phyloP scores from a whole-genome alignment of 1,140 invertebrate genomes.

The Drosophila willistoni region DNA sequence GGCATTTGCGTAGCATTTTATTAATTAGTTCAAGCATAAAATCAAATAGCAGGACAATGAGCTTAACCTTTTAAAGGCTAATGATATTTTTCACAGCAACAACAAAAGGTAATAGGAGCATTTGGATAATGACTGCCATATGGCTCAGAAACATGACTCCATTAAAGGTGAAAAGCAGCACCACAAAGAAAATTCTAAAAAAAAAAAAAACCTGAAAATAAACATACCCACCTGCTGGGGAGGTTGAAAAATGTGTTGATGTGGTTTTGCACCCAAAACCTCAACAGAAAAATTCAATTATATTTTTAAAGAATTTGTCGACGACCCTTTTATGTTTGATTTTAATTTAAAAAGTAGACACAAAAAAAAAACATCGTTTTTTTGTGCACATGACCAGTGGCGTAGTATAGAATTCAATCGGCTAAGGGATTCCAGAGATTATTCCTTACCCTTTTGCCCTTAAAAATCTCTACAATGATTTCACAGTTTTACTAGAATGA shows the following conservation, averaged over 20 bases:
- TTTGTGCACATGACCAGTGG: neutral
- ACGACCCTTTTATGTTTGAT: constrained; percentile 25
- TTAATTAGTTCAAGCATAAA: constrained; percentile 63
- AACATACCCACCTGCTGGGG: constrained; percentile 38
- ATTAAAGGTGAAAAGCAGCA: constrained; percentile 54
- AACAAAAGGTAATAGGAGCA: neutral
- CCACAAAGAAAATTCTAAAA: constrained; percentile 22
- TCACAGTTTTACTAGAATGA: too few species aligned
- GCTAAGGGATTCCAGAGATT: neutral
- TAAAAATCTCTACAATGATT: too few species aligned
- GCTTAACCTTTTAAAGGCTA: constrained; percentile 49
- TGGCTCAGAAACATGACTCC: constrained; percentile 45
- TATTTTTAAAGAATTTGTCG: constrained; percentile 42
- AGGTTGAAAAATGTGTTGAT: constrained; percentile 26
- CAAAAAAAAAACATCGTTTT: constrained; percentile 16
- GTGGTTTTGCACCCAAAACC: constrained; percentile 43
- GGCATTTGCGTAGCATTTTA: constrained; percentile 52
- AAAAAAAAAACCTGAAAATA: constrained; percentile 11
- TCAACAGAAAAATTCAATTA: constrained; percentile 77
- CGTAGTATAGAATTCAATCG: neutral
- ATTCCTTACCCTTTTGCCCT: too few species aligned
- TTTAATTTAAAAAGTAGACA: constrained; percentile 31
- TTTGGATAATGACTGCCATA: constrained; percentile 61
- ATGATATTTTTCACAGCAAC: constrained; percentile 35
- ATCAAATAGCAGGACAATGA: constrained; percentile 42